A percentile compares a stretch with the other conserved stretches of the same genome.
These are phyloP conservation scores for Tribolium madens DNA, from an alignment of 1,140 invertebrate species.

Conservation along the genomic window DNA sequence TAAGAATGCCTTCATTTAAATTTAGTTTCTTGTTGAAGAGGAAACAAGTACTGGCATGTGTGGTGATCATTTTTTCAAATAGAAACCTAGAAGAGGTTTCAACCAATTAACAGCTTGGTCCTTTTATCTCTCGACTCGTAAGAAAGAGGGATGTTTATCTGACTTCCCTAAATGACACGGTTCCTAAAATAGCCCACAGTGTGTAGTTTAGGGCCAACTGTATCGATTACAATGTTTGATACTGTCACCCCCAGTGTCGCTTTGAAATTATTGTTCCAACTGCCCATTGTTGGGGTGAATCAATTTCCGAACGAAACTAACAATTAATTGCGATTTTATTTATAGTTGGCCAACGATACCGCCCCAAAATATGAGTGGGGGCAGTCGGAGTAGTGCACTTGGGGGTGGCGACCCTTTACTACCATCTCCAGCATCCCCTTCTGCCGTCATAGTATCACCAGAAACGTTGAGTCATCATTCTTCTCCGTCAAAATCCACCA, in stretches of 20 bases:
- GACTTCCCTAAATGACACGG: neutral
- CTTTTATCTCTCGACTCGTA: conserved; percentile 1
- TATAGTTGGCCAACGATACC: conserved; percentile 71
- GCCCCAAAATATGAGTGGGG: conserved; percentile 71
- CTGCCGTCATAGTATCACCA: conserved; percentile 79
- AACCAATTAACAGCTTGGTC: conserved; percentile 18
- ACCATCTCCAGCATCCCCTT: conserved; percentile 78
- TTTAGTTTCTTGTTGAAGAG: conserved; percentile 18
- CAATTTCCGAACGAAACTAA: neutral
- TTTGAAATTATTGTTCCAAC: neutral
- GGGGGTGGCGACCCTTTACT: conserved; percentile 64
- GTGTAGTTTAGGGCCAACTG: neutral
- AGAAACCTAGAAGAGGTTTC: conserved; percentile 3
- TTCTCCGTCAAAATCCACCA: conserved; percentile 62
- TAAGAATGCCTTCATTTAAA: conserved; percentile 28
- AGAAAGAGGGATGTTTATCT: conserved; percentile 31
- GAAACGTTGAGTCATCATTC: conserved; percentile 76
- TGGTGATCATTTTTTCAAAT: conserved; percentile 11
- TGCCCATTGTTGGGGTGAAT: neutral
- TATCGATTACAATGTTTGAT: conserved; percentile 1
- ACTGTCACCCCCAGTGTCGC: neutral
- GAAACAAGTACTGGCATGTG: conserved; percentile 20
- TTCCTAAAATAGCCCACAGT: conserved; percentile 10
- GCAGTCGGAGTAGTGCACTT: conserved; percentile 67
- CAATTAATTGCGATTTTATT: conserved; percentile 46